Conservation (phyloP, 2,797 vertebrate species). For the Malacoraja senta region DNA sequence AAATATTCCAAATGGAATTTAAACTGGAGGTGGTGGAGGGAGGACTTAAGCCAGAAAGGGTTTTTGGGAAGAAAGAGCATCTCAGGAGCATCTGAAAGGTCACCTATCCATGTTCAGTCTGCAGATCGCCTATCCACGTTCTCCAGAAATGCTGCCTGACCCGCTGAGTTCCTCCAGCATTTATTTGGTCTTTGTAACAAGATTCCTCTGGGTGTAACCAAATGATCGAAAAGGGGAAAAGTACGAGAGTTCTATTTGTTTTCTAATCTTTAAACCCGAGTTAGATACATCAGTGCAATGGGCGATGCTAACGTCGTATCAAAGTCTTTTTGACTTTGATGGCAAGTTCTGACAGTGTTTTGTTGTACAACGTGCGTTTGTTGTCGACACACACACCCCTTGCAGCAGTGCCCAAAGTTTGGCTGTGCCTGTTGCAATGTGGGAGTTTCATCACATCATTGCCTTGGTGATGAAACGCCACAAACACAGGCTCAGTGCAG, state of each 20-base stretch:
- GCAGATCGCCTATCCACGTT: too few species aligned
- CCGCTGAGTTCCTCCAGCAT: too few species aligned
- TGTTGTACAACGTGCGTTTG: neutral
- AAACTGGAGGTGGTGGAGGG: too few species aligned
- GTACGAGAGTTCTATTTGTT: neutral
- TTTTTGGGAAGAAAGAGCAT: too few species aligned
- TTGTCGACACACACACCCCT: neutral
- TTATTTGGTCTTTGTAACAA: neutral
- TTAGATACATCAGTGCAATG: neutral
- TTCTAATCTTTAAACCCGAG: neutral
- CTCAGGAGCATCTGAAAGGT: too few species aligned
- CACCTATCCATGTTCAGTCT: too few species aligned
- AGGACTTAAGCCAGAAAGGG: too few species aligned
- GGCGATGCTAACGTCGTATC: neutral
- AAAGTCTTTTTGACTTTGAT: neutral
- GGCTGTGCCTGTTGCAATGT: neutral
- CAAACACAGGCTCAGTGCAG: neutral
- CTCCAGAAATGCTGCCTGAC: too few species aligned
- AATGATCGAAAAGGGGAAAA: neutral
- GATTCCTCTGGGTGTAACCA: constrained; percentile 5
- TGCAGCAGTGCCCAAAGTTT: too few species aligned
- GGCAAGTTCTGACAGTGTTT: neutral
- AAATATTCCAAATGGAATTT: too few species aligned
- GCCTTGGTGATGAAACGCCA: constrained; percentile 10
- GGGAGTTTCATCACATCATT: neutral